Percentiles rank a stretch among this genome's conserved stretches.
Evolutionary conservation across 2,888 invertebrate genomes (phyloP).

Genomic region (Zaprionus bogoriensis): DNA sequence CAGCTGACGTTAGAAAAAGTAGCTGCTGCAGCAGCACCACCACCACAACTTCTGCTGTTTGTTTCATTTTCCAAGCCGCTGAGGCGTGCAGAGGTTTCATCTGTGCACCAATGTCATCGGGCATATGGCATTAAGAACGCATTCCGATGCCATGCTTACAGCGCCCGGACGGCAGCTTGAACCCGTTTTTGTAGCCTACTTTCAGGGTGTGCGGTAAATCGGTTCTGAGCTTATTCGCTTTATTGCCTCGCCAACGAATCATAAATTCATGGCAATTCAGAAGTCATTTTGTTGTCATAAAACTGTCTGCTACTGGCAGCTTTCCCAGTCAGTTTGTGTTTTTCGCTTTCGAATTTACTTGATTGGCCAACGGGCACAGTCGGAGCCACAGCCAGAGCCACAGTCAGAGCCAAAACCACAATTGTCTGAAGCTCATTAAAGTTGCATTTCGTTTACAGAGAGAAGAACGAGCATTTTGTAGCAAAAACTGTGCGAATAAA

Average conservation of each 20-base stretch:
- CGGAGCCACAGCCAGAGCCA: background rate
- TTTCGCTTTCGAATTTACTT: background rate
- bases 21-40: background rate
- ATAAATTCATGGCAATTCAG: constrained; percentile 14
- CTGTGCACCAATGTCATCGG: background rate
- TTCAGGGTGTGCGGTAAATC: background rate
- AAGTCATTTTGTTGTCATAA: background rate
- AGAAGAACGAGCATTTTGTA: background rate
- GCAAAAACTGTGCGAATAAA: background rate
- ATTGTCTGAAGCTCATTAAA: constrained; percentile 33
- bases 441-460: constrained; percentile 18
- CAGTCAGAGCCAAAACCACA: background rate
- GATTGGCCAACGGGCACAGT: constrained; percentile 1
- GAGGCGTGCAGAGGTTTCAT: background rate
- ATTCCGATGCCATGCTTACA: background rate
- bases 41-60: background rate
- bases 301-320: background rate
- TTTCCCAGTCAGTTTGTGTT: background rate
- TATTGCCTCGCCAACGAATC: background rate
- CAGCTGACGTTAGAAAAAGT: background rate
- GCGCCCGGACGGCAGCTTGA: background rate
- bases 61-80: constrained; percentile 10
- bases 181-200: background rate
- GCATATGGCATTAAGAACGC: background rate
- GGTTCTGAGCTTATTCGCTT: background rate